Percentiles rank a stretch among this genome's conserved stretches.
phyloP scores from a whole-genome alignment of 92 coral and sea anemone species.

The Anthopleura xanthogrammica region DNA sequence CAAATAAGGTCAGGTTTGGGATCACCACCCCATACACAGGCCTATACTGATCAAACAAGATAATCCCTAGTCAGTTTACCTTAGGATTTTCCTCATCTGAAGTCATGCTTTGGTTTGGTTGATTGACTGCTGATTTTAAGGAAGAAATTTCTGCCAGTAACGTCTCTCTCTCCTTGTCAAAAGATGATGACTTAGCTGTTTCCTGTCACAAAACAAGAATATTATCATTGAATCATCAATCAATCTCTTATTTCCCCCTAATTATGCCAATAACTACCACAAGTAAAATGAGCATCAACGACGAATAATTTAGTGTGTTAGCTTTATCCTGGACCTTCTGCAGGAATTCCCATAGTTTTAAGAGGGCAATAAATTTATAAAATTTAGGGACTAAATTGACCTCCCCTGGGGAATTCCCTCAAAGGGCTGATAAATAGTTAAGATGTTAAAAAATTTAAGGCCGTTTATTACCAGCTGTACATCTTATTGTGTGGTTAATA shows the following conservation, averaged over 20 bases:
- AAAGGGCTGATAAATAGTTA: background rate
- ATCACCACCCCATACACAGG: background rate
- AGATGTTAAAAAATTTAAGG: background rate
- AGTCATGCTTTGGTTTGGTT: constrained; percentile 13
- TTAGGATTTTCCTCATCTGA: constrained; percentile 6
- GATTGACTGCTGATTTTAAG: constrained; percentile 35
- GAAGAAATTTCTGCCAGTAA: constrained; percentile 66
- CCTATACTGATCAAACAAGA: background rate
- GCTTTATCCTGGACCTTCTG: background rate
- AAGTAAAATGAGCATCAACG: background rate
- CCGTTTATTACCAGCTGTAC: background rate
- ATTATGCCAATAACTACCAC: too few relatives aligned
- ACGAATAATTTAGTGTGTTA: background rate
- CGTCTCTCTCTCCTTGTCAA: constrained; percentile 51
- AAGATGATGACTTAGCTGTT: constrained; percentile 40
- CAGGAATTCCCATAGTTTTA: too few relatives aligned
- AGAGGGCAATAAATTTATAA: too few relatives aligned
- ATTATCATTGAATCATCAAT: too few relatives aligned
- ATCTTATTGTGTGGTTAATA: background rate
- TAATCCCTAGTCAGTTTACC: background rate
- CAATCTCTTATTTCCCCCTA: too few relatives aligned
- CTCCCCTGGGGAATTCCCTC: too few relatives aligned
- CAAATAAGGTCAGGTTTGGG: background rate
- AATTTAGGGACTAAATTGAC: too few relatives aligned
- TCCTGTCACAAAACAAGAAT: constrained; percentile 39